Conservation (phyloP, 2,888 invertebrate species). For the Eucera pruinosa region DNA sequence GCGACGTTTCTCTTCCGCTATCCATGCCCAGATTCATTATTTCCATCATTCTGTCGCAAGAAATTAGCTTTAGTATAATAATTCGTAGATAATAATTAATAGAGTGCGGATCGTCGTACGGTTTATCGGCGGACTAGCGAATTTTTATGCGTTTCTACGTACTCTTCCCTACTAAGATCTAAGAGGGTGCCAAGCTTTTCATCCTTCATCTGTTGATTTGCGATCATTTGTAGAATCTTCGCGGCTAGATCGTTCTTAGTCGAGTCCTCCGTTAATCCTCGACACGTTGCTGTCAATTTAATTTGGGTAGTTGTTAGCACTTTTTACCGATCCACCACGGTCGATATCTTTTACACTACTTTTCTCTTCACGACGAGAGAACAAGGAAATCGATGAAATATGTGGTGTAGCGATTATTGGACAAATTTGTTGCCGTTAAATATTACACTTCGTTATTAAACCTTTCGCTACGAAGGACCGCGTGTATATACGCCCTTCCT, state of each 20-base stretch:
- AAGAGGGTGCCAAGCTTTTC: slow-evolving; percentile 32
- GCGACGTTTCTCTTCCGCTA: slow-evolving; percentile 57
- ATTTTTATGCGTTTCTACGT: slow-evolving; percentile 27
- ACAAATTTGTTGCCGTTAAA: too few species aligned
- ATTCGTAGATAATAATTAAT: neutral
- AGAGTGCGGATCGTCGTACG: too few species aligned
- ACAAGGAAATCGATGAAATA: too few species aligned
- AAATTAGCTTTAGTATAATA: neutral
- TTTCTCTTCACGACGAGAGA: too few species aligned
- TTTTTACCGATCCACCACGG: too few species aligned
- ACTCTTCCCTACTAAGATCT: slow-evolving; percentile 68
- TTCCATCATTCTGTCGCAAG: slow-evolving; percentile 65
- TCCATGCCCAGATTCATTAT: slow-evolving; percentile 57
- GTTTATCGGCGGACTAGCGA: neutral
- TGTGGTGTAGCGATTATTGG: too few species aligned
- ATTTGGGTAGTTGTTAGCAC: too few species aligned
- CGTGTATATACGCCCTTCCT: too few species aligned
- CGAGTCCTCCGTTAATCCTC: slow-evolving; percentile 46
- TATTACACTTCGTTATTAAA: too few species aligned
- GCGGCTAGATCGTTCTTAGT: slow-evolving; percentile 63
- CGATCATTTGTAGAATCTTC: slow-evolving; percentile 65
- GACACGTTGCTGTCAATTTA: slow-evolving; percentile 56
- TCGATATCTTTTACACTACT: too few species aligned
- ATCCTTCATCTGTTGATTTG: slow-evolving; percentile 68
- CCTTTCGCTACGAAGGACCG: too few species aligned